These are phyloP conservation scores for Leptopilina drosophilae DNA, from an alignment of 2,888 invertebrate genomes.

Conservation along the genomic window DNA sequence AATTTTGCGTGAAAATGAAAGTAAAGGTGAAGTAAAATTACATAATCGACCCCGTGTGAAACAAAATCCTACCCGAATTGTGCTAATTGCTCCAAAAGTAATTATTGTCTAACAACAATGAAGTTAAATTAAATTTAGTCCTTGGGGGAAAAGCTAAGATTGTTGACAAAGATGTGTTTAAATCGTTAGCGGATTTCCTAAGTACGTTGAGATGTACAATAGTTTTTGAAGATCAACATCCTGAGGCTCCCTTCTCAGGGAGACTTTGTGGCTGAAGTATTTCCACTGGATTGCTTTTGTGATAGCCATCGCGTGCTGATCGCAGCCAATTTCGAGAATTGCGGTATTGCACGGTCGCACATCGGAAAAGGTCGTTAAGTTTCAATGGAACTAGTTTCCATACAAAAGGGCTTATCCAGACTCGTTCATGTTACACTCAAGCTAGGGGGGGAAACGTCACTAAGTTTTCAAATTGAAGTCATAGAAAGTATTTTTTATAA, in stretches of 20 bases:
- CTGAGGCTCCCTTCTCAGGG: background rate
- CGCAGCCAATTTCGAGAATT: constrained; percentile 53
- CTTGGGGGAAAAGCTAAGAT: background rate
- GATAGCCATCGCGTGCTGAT: constrained; percentile 37
- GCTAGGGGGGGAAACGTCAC: background rate
- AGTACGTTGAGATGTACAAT: background rate
- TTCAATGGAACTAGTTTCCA: constrained; percentile 53
- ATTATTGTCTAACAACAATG: constrained; percentile 34
- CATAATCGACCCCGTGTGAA: too few relatives aligned
- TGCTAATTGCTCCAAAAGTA: too few relatives aligned
- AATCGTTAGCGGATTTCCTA: constrained; percentile 6
- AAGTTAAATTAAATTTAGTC: background rate
- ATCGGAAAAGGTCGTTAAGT: constrained; percentile 55
- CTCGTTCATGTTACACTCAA: constrained; percentile 4
- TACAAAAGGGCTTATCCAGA: constrained; percentile 25
- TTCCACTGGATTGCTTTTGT: constrained; percentile 54
- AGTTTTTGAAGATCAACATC: constrained; percentile 12
- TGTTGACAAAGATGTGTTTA: background rate
- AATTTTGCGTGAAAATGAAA: too few relatives aligned
- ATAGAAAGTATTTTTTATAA: background rate
- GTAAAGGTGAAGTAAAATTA: too few relatives aligned
- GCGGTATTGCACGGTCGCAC: constrained; percentile 50
- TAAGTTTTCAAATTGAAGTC: constrained; percentile 1
- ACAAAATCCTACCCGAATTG: too few relatives aligned
- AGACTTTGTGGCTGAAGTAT: constrained; percentile 46